These are phyloP conservation scores for Onthophagus taurus DNA, from an alignment of 1,140 invertebrate genomes.

Conservation along the genomic window DNA sequence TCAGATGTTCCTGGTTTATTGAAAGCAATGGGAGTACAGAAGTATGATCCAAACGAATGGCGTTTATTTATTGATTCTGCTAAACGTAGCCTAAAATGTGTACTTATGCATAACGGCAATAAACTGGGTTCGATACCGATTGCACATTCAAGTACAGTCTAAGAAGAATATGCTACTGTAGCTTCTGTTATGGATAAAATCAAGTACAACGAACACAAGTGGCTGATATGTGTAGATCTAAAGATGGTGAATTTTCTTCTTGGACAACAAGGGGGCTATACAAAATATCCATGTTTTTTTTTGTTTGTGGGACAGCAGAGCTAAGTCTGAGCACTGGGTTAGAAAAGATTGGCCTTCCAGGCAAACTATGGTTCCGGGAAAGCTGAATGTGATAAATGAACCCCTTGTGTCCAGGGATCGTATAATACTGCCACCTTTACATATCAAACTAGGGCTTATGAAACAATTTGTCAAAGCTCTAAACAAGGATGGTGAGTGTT, in stretches of 20 bases:
- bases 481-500: conserved; percentile 24
- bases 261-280: conserved; percentile 15
- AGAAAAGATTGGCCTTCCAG: conserved; percentile 13
- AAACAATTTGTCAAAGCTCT: conserved; percentile 33
- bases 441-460: conserved; percentile 30
- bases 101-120: conserved; percentile 10
- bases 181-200: conserved; percentile 3
- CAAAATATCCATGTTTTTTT: conserved; percentile 16
- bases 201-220: conserved; percentile 15
- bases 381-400: conserved; percentile 7
- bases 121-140: conserved; percentile 9
- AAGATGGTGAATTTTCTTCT: conserved; percentile 17
- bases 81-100: conserved; percentile 14
- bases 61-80: conserved; percentile 9
- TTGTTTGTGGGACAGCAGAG: conserved; percentile 20
- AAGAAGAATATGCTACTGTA: conserved; percentile 4
- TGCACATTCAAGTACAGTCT: conserved; percentile 1
- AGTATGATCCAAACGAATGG: conserved; percentile 2
- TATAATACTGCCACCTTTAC: conserved; percentile 26
- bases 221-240: conserved; percentile 17
- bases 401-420: conserved; percentile 5
- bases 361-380: conserved; percentile 1
- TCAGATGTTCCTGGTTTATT: conserved; percentile 5
- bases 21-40: not conserved
- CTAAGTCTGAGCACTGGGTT: conserved; percentile 13